phyloP scores from a whole-genome alignment of 2,113 vertebrate species.

The Laticauda laticaudata region DNA sequence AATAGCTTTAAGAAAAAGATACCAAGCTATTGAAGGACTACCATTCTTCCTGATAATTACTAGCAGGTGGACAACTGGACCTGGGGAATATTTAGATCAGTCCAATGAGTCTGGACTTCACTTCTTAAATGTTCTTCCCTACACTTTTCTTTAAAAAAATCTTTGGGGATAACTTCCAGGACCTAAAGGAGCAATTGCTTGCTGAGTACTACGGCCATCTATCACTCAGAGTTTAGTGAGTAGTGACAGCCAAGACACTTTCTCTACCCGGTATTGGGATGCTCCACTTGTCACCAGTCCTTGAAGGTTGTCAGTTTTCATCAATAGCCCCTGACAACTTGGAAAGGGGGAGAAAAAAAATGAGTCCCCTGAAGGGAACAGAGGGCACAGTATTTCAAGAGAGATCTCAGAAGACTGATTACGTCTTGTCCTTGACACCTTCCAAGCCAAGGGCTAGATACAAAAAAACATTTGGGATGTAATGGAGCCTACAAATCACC shows the following conservation, averaged over 20 bases:
- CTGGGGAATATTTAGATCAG: background rate
- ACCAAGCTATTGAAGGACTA: background rate
- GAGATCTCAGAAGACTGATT: slow-evolving; percentile 70
- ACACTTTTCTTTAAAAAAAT: background rate
- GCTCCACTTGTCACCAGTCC: slow-evolving; percentile 63
- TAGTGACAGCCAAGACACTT: slow-evolving; percentile 51
- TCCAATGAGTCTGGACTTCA: background rate
- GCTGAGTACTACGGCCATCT: slow-evolving; percentile 35
- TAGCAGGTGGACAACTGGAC: background rate
- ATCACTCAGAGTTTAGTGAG: slow-evolving; percentile 55
- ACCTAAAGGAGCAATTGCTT: slow-evolving; percentile 33
- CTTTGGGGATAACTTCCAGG: slow-evolving; percentile 13
- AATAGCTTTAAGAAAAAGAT: background rate
- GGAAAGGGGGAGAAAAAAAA: slow-evolving; percentile 47
- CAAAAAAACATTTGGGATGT: slow-evolving; percentile 66
- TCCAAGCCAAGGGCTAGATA: slow-evolving; percentile 71
- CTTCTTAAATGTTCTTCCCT: slow-evolving; percentile 19
- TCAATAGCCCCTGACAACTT: slow-evolving; percentile 68
- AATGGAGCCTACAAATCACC: slow-evolving; percentile 74
- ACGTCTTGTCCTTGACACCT: slow-evolving; percentile 72
- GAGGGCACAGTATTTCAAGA: slow-evolving; percentile 64
- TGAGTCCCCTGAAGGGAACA: slow-evolving; percentile 70
- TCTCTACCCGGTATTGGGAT: slow-evolving; percentile 19
- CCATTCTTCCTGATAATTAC: background rate
- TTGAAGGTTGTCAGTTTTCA: slow-evolving; percentile 70